Conservation (phyloP, 2,113 vertebrate species). For the Lamprologus sp. region DNA sequence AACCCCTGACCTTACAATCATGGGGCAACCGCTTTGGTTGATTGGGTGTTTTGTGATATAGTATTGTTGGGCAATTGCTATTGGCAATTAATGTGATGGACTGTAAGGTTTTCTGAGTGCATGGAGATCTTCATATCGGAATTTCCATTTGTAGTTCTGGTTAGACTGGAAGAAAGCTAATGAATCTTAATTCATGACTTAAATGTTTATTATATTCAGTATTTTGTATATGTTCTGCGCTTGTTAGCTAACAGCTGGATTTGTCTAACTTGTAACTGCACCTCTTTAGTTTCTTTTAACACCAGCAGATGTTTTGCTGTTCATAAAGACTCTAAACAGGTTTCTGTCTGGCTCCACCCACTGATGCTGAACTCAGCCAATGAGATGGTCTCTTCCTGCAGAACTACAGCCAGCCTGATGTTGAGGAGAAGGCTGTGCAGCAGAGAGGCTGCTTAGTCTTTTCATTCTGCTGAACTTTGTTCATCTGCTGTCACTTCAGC, state of each 20-base stretch:
- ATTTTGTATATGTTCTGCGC: no score
- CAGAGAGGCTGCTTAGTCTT: neutral
- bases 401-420: neutral
- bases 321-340: accelerated
- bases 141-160: no score
- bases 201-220: no score
- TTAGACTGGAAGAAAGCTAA: no score
- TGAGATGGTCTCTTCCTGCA: neutral
- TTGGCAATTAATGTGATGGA: no score
- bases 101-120: no score
- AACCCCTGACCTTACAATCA: no score
- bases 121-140: no score
- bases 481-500: neutral
- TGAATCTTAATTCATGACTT: accelerated
- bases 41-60: no score
- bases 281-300: neutral
- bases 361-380: neutral
- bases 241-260: no score
- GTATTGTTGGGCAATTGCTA: no score
- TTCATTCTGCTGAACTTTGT: neutral
- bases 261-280: neutral
- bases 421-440: neutral
- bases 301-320: accelerated
- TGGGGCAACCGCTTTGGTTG: no score
- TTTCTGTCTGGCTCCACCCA: neutral